These are phyloP conservation scores for Austrofundulus limnaeus DNA, from an alignment of 2,113 vertebrate species.

Conservation along the genomic window DNA sequence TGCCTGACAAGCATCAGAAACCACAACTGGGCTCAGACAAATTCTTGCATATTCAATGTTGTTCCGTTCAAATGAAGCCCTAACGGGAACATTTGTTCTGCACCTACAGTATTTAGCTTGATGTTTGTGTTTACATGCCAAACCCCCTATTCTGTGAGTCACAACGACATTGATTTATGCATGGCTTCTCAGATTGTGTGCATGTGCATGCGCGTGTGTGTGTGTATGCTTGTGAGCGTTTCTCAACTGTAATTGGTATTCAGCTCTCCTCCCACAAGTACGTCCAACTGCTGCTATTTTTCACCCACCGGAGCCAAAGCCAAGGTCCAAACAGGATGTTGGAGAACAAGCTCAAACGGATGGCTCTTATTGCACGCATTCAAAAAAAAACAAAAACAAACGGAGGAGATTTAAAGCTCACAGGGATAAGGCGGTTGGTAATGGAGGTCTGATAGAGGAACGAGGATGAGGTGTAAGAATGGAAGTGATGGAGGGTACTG, in stretches of 20 bases:
- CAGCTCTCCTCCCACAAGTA: constrained; percentile 73
- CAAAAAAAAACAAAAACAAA: constrained; percentile 73
- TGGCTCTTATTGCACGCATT: constrained; percentile 67
- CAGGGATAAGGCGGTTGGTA: constrained; percentile 64
- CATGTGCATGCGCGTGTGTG: constrained; percentile 21
- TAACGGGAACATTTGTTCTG: constrained; percentile 7
- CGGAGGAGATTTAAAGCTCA: constrained; percentile 73
- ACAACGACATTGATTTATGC: constrained; percentile 72
- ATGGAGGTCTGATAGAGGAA: constrained; percentile 55
- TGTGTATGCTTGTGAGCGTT: constrained; percentile 10
- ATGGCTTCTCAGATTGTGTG: constrained; percentile 19
- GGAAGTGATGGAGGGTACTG: constrained; percentile 47
- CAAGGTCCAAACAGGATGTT: constrained; percentile 68
- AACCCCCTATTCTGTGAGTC: constrained; percentile 62
- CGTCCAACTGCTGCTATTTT: constrained; percentile 67
- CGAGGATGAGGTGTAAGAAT: constrained; percentile 34
- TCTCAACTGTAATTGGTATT: constrained; percentile 73
- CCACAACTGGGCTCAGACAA: constrained; percentile 29
- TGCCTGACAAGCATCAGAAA: constrained; percentile 61
- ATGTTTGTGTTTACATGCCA: constrained; percentile 64
- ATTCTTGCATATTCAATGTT: constrained; percentile 32
- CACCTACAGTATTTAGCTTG: constrained; percentile 56
- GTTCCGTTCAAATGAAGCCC: constrained; percentile 29
- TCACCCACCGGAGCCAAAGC: constrained; percentile 54
- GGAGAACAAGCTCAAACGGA: constrained; percentile 70